Conservation (phyloP, 2,797 vertebrate species). For the Silurus lanzhouensis region DNA sequence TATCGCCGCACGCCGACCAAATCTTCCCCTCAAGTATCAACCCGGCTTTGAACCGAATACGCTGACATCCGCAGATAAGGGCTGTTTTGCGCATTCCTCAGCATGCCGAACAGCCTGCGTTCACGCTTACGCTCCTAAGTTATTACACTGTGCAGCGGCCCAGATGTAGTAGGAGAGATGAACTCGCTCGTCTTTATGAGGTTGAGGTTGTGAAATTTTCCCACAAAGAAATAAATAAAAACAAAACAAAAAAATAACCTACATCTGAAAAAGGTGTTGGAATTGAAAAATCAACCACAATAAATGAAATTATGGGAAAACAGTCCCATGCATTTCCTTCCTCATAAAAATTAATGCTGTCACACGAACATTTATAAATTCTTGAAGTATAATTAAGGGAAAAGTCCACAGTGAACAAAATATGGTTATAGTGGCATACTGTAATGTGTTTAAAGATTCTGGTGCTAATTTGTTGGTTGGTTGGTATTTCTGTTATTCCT, state of each 20-base stretch:
- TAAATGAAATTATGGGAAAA: conserved; percentile 17
- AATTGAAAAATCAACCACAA: conserved; percentile 39
- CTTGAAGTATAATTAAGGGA: not conserved
- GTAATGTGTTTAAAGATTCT: not conserved
- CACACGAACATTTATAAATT: not conserved
- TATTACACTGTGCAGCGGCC: conserved; percentile 18
- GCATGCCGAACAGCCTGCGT: conserved; percentile 1
- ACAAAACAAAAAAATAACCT: not conserved
- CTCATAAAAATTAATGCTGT: conserved; percentile 1
- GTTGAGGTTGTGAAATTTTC: conserved; percentile 32
- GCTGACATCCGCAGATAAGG: conserved; percentile 16
- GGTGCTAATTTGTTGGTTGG: not conserved
- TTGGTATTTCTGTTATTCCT: not conserved
- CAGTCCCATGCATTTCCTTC: not conserved
- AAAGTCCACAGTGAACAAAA: not conserved
- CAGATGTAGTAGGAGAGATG: conserved; percentile 10
- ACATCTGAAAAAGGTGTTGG: conserved; percentile 14
- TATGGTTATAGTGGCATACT: not conserved
- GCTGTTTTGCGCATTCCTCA: conserved; percentile 1
- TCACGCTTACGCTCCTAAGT: not conserved
- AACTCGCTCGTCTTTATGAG: conserved; percentile 35
- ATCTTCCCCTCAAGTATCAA: conserved; percentile 26
- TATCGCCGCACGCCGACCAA: conserved; percentile 24
- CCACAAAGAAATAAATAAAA: not conserved
- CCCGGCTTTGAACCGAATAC: conserved; percentile 19